These are phyloP conservation scores for Erpobdella octoculata DNA, from an alignment of 2,888 invertebrate species.

Conservation along the genomic window DNA sequence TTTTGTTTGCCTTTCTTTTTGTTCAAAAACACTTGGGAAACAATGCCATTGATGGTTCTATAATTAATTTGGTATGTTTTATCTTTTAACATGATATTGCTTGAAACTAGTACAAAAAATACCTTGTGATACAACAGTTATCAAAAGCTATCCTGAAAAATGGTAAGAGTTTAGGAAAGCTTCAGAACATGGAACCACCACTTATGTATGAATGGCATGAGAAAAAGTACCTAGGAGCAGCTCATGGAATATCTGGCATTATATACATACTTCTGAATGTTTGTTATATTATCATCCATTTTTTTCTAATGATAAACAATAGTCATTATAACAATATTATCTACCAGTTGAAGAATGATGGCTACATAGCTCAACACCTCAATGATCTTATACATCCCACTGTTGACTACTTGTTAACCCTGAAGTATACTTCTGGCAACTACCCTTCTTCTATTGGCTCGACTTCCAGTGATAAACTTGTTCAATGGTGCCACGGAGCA, in stretches of 20 bases:
- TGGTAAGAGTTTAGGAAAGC: conserved; percentile 53
- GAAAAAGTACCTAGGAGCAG: conserved; percentile 76
- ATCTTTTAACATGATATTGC: neutral
- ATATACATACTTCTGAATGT: conserved; percentile 73
- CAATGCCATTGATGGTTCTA: conserved; percentile 41
- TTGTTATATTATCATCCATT: conserved; percentile 28
- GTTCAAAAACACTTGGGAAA: conserved; percentile 63
- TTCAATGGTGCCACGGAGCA: conserved; percentile 89
- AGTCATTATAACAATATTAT: too few relatives aligned
- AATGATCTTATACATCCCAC: conserved; percentile 29
- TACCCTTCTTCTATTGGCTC: conserved; percentile 70
- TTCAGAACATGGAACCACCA: conserved; percentile 51
- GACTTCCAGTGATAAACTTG: conserved; percentile 62
- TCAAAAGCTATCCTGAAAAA: conserved; percentile 56
- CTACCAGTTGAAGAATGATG: neutral
- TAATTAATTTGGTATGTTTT: conserved; percentile 6
- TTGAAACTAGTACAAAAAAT: neutral
- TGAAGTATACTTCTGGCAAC: conserved; percentile 53
- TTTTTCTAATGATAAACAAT: neutral
- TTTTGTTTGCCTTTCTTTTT: conserved; percentile 69
- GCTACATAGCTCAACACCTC: conserved; percentile 17
- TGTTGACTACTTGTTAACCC: conserved; percentile 42
- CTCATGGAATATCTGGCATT: conserved; percentile 81
- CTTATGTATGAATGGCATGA: conserved; percentile 80
- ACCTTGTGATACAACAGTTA: conserved; percentile 57